Base-by-base conservation (phyloP, 2,113 vertebrate genomes). In the Hippoglossus stenolepis region DNA sequence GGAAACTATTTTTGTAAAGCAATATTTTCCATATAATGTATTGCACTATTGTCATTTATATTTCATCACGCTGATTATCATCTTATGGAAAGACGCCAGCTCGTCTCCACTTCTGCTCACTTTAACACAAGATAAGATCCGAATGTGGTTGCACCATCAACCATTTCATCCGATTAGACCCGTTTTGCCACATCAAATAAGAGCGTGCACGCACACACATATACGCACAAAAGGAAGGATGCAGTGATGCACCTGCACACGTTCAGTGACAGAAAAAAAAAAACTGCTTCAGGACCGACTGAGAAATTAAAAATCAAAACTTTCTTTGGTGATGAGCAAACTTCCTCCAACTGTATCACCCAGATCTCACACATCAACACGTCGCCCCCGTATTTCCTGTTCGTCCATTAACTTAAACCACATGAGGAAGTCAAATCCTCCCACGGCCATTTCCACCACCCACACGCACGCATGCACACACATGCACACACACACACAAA, bases 361-460 rank as follows among this genome's bases (percentile, higher is more conserved):
- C 59, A 61, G n/a, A 51, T n/a, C 47, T 14, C 79, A 18, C 21
- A 43, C 72, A 75, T 77, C 54, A 67, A 73, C 84, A 59, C 71
- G 0, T 82, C 68, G 54, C 87, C 88, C 84, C 58, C 85, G 0
- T 18, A 12, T 43, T 91, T 93, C 92, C 93, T 89, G 87, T 82
- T 85, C 84, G 78, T 90, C 88, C 87, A 84, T 87, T 86, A 91
- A 90, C 75, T 57, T 56, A 38, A 89, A 90, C 87, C 77, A 79
- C 90, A 90, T 53, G 57, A 87, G 77, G 79, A 85, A 91, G 82
- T 80, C 18, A 65, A 71, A 18, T 88, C 80, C 88, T 89, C 93
- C 93, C 90, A 93, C 92, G 11, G 73, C 58, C 80, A 85, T 92
- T 93, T 93, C 92, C 93, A 93, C 83, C 61, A 66, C 58, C 21